A percentile compares a stretch with the other conserved stretches of the same genome.
These are phyloP conservation scores for Chlamydotis undulata DNA, from an alignment of 2,113 vertebrate genomes.

Conservation along the genomic window DNA sequence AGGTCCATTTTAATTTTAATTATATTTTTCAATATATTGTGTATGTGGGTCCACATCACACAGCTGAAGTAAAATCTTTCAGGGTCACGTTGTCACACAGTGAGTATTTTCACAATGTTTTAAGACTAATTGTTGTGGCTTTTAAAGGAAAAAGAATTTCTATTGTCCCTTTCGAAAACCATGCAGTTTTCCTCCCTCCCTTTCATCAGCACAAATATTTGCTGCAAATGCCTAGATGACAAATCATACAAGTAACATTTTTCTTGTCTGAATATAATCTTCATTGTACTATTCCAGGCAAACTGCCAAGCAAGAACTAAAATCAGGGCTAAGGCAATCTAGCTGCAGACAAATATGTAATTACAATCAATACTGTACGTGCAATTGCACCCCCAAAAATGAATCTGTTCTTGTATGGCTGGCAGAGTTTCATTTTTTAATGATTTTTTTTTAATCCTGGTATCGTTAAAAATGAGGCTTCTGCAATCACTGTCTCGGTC, in stretches of 20 bases:
- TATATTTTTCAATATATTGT: background rate
- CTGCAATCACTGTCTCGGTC: background rate
- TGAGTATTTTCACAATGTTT: background rate
- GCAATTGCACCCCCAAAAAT: background rate
- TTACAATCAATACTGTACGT: slow-evolving; percentile 37
- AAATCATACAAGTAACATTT: slow-evolving; percentile 29
- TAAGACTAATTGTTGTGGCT: background rate
- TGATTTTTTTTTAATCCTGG: background rate
- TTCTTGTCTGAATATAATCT: slow-evolving; percentile 43
- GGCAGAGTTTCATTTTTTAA: background rate
- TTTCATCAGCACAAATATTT: slow-evolving; percentile 51
- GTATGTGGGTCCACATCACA: background rate
- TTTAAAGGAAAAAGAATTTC: background rate
- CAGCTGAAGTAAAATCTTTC: background rate
- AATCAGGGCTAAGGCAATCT: slow-evolving; percentile 44
- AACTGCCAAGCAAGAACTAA: slow-evolving; percentile 18
- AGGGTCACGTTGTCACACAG: background rate
- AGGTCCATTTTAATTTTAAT: background rate
- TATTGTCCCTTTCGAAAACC: slow-evolving; percentile 9
- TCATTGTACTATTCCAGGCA: slow-evolving; percentile 43
- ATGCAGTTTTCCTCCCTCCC: background rate
- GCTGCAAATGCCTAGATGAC: slow-evolving; percentile 23
- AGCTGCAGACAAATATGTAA: slow-evolving; percentile 41
- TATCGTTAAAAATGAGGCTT: background rate
- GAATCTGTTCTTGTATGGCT: background rate